Conservation (phyloP, 2,113 vertebrate genomes). For the Microcebus ravelobensis region DNA sequence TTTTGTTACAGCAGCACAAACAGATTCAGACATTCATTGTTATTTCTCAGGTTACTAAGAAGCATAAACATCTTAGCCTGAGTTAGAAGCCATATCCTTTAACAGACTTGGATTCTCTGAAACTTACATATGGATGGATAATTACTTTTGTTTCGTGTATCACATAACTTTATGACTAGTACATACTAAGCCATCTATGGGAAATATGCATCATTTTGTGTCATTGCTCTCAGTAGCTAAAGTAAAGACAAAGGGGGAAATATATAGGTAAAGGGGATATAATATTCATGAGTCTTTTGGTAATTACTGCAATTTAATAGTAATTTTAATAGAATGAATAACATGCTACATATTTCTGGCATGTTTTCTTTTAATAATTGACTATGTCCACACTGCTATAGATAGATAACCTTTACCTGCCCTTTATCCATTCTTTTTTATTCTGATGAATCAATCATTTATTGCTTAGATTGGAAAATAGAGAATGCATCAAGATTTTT, state of each 20-base stretch:
- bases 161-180: background rate
- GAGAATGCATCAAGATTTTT: background rate
- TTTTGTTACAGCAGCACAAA: background rate
- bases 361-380: background rate
- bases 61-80: constrained; percentile 30
- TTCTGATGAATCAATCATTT: background rate
- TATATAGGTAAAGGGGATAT: background rate
- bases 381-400: background rate
- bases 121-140: background rate
- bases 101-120: background rate
- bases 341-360: background rate
- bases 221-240: background rate
- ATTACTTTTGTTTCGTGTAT: background rate
- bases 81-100: background rate
- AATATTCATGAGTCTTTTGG: background rate
- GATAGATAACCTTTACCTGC: background rate
- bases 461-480: background rate
- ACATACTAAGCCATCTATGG: accelerated
- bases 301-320: background rate
- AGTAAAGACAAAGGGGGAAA: background rate
- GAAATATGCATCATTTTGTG: background rate
- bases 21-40: constrained; percentile 59
- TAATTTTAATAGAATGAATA: background rate
- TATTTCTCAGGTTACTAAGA: constrained; percentile 60
- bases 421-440: accelerated